Evolutionary conservation across 2,797 vertebrate species (phyloP).

Genomic region (Cirrhinus molitorella): DNA sequence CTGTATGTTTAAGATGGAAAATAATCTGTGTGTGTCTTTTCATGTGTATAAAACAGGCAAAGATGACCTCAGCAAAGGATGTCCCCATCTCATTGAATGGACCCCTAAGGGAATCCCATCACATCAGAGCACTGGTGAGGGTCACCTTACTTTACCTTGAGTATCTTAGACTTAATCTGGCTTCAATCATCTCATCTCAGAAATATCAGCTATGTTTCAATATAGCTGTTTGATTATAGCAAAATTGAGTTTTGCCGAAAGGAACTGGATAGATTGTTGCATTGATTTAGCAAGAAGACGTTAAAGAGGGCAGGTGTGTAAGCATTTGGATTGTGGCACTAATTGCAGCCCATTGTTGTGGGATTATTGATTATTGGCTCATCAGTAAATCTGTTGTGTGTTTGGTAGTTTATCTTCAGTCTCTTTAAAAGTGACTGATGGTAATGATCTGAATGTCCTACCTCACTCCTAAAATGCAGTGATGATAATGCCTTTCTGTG

Average conservation of each 20-base stretch:
- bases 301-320: background rate
- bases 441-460: background rate
- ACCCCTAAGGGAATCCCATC: conserved; percentile 22
- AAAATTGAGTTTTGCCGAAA: conserved; percentile 1
- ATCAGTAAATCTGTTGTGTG: conserved; percentile 13
- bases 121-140: background rate
- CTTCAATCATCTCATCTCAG: conserved; percentile 10
- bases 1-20: conserved; percentile 35
- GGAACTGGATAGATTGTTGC: background rate
- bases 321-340: background rate
- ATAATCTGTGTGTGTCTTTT: conserved; percentile 29
- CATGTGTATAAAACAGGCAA: conserved; percentile 38
- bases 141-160: conserved; percentile 10
- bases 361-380: conserved; percentile 26
- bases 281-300: conserved; percentile 2
- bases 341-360: conserved; percentile 9
- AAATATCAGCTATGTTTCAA: background rate
- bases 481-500: background rate
- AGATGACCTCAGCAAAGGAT: conserved; percentile 51
- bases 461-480: background rate
- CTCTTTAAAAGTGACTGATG: background rate
- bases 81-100: conserved; percentile 32
- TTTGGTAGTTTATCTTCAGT: conserved; percentile 17
- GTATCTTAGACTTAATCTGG: background rate
- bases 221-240: background rate